Evolutionary conservation across 1,140 invertebrate genomes (phyloP), one percentile per base, ranked within the genome.

Genomic region (Apis laboriosa): DNA sequence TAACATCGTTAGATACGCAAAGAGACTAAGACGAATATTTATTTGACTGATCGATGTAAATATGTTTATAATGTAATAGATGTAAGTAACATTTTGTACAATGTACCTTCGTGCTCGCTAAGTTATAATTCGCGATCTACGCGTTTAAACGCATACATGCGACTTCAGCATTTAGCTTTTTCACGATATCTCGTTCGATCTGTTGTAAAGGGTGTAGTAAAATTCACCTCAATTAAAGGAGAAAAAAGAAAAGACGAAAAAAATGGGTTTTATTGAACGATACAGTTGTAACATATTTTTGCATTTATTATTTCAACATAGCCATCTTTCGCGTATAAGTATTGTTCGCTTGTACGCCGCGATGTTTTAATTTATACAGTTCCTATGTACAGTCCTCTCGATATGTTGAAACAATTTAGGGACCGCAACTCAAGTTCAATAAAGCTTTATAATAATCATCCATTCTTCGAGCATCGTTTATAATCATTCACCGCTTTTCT

Each of bases 21-120:
- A 84, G 80, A 85, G 80, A 85, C 80, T 89, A 70, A 56, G 55
- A 77, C 15, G 43, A 34, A 86, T 92, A 92, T 92, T 93, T 92
- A 92, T 93, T 93, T 92, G 91, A 93, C 92, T 93, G 93, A 93
- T 84, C 64, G 79, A n/a, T 93, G 92, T 93, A 93, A 89, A 93
- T 93, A 93, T 92, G 90, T 92, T 92, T 70, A 91, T 92, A 92
- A 85, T 60, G 51, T 51, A 21, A 77, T 82, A 86, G 72, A 9
- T 55, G 24, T 83, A 82, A 84, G 78, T 55, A 15, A 66, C 64
- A 85, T 88, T 88, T 88, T 86, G 70, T 89, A 90, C 84, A 63
- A 89, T 79, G 89, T 84, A 86, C 77, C 84, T 84, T 89, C 63
- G 85, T 85, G 85, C 72, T 83, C 66, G 78, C 74, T 82, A 73